Evolutionary conservation across 2,888 invertebrate species (phyloP).

Genomic region (Cloeon dipterum): DNA sequence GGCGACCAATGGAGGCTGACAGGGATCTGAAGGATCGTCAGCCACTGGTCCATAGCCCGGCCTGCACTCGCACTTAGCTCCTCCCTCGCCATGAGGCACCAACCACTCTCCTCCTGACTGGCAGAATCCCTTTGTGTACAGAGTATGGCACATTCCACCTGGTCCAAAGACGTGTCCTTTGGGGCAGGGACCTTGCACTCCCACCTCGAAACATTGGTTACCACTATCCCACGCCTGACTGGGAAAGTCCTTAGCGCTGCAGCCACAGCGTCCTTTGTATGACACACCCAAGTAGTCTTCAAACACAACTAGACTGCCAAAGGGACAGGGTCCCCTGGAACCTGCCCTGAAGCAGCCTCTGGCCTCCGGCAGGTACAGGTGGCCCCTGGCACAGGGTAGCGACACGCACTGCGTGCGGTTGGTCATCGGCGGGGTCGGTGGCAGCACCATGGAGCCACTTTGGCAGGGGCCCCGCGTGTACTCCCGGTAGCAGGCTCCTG

Average conservation of each 20-base stretch:
- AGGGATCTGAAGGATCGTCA: conserved; percentile 20
- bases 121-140: conserved; percentile 60
- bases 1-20: conserved; percentile 35
- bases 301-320: conserved; percentile 51
- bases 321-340: conserved; percentile 46
- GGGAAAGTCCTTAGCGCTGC: conserved; percentile 14
- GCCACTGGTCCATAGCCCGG: conserved; percentile 32
- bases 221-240: conserved; percentile 9
- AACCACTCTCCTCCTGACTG: conserved; percentile 41
- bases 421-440: background rate
- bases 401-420: conserved; percentile 40
- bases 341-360: conserved; percentile 59
- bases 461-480: conserved; percentile 58
- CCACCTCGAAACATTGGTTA: conserved; percentile 10
- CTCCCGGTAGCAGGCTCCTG: conserved; percentile 48
- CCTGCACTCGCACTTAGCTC: conserved; percentile 40
- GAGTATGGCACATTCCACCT: conserved; percentile 40
- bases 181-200: conserved; percentile 10
- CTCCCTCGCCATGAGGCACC: conserved; percentile 25
- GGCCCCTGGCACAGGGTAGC: conserved; percentile 49
- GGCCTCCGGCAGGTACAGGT: conserved; percentile 49
- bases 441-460: conserved; percentile 9
- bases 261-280: conserved; percentile 61
- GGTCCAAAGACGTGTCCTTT: conserved; percentile 7
- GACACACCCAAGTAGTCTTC: conserved; percentile 61